Base-by-base conservation (phyloP, 2,888 invertebrate species). In the Apotomis capreana region DNA sequence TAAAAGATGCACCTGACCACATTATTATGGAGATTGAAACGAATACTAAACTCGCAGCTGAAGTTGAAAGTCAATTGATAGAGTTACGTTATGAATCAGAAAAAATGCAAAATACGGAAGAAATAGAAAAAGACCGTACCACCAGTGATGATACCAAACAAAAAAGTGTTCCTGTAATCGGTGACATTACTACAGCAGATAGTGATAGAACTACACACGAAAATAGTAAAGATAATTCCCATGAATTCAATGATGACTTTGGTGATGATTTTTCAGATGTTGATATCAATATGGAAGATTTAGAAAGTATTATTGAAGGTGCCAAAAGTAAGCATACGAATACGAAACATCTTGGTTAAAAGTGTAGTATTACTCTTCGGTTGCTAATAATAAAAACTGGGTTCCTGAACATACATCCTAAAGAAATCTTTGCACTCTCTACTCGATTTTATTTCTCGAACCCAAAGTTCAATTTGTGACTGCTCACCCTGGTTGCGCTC, bases 271-370 rank as follows among this genome's bases (percentile, higher is more conserved):
- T 89, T 75, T 87, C 88, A 57, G 89, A 90, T 77, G 84, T 89
- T 79, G 89, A 89, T 77, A 76, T 89, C 49, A 84, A 89, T 75
- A 85, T 89, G 79, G 87, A 87, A 58, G 88, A 92, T 74, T 88
- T 92, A 76, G 90, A 91, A 76, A 83, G 76, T 70, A 80, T 92
- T 9, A 89, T 90, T 74, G 87, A 89, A 84, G 88, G 86, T 80
- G 87, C 89, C 59, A 87, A 88, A 80, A 83, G 87, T 61, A 78
- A 84, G 68, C 54, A 26, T 26, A 40, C 40, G 13, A 5, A 3
- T 0, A 13, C 37, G 37, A 54, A 54, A 4, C 68, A 81, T 79
- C 59, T 70, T 73, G 64, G 26, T 26, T 26, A 26, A 26, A 26
- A 26, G 55, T 70, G 10, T 60, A 8, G 26, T 26, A 52, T 57